Conservation (phyloP, 2,888 invertebrate species). For the Sinodicranocentrus sp. region DNA sequence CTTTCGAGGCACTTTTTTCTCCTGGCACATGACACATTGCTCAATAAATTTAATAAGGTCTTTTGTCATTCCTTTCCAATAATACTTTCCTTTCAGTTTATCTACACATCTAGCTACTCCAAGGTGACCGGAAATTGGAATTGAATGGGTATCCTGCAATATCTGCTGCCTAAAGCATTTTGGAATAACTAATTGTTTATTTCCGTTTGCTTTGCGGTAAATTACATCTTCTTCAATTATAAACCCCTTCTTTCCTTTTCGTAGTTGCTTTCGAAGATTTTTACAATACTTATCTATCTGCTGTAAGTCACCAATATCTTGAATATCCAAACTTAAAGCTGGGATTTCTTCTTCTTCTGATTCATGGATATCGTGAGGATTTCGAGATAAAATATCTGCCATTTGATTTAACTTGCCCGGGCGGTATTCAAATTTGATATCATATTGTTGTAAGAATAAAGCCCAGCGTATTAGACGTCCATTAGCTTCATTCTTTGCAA, state of each 20-base stretch:
- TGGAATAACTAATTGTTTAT: background rate
- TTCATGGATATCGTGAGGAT: constrained; percentile 1
- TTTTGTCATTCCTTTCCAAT: constrained; percentile 5
- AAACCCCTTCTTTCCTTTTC: too few relatives aligned
- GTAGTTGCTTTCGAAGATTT: too few relatives aligned
- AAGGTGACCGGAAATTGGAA: constrained; percentile 3
- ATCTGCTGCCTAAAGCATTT: background rate
- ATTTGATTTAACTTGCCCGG: background rate
- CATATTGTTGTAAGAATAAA: constrained; percentile 59
- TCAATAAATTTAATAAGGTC: constrained; percentile 11
- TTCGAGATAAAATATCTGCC: constrained; percentile 28
- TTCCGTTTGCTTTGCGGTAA: too few relatives aligned
- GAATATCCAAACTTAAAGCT: too few relatives aligned
- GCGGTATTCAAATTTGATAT: background rate
- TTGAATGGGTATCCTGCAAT: background rate
- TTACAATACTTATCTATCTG: too few relatives aligned
- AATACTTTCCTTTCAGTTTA: constrained; percentile 18
- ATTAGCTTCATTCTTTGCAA: constrained; percentile 49
- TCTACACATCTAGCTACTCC: background rate
- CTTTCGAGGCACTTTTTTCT: background rate
- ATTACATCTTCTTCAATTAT: too few relatives aligned
- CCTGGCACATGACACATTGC: background rate
- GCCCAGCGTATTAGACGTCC: constrained; percentile 67
- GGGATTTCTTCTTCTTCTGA: too few relatives aligned
- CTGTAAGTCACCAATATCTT: too few relatives aligned